These are phyloP conservation scores for Aphelenchoides besseyi DNA, from an alignment of 1,140 invertebrate species.

Conservation along the genomic window DNA sequence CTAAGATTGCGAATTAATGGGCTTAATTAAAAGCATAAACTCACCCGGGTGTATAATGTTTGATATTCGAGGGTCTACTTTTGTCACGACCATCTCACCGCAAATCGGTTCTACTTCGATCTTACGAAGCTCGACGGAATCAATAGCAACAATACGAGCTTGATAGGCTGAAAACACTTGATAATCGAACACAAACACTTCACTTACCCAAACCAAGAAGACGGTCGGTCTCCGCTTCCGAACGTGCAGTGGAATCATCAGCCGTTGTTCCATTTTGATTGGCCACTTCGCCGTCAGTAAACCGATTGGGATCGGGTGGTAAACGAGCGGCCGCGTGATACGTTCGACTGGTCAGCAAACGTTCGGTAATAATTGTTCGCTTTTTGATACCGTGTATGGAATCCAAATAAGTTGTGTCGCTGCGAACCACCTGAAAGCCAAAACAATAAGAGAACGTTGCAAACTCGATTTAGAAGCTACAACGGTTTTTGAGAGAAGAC, in stretches of 20 bases:
- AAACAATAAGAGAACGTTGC: not conserved
- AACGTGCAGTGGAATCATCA: not conserved
- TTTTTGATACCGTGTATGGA: constrained; percentile 52
- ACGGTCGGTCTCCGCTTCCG: constrained; percentile 14
- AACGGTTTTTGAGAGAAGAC: not conserved
- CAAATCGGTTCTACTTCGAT: constrained; percentile 39
- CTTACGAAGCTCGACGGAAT: constrained; percentile 22
- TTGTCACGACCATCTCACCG: constrained; percentile 51
- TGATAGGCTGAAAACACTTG: constrained; percentile 20
- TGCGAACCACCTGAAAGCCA: constrained; percentile 32
- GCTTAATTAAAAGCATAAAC: too few species aligned
- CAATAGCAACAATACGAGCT: constrained; percentile 20
- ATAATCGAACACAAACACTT: constrained; percentile 23
- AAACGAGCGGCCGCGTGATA: constrained; percentile 33
- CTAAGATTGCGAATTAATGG: too few species aligned
- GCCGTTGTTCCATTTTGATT: not conserved
- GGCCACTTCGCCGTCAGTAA: not conserved
- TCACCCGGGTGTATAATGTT: constrained; percentile 49
- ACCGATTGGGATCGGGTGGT: constrained; percentile 12
- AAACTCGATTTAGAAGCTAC: not conserved
- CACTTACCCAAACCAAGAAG: not conserved
- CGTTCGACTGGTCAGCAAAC: constrained; percentile 43
- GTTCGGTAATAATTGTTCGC: constrained; percentile 51
- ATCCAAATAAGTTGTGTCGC: constrained; percentile 48
- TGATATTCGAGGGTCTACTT: constrained; percentile 37